Percentiles rank a stretch among this genome's conserved stretches.
phyloP scores from a whole-genome alignment of 2,113 vertebrate genomes.

The Odontesthes bonariensis region DNA sequence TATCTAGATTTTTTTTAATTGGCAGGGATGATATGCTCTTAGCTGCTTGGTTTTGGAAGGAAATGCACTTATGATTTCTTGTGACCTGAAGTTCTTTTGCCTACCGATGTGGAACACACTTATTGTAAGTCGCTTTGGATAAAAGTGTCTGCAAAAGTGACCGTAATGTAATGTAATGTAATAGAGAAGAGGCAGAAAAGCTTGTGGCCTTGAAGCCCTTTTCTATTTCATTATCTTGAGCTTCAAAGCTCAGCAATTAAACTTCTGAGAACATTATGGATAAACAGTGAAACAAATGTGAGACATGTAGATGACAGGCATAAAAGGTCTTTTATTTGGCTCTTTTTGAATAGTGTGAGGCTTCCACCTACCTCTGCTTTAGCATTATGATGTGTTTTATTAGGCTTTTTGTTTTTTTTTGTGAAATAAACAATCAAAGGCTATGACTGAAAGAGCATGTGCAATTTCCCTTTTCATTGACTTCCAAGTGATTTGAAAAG shows the following conservation, averaged over 20 bases:
- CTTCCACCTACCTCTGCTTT: conserved; percentile 14
- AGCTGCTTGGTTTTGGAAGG: too few relatives aligned
- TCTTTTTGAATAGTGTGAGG: conserved; percentile 37
- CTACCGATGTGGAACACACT: too few relatives aligned
- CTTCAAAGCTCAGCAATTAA: conserved; percentile 35
- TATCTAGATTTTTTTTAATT: neutral
- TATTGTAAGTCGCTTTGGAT: too few relatives aligned
- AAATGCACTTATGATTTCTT: too few relatives aligned
- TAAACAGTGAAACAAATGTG: conserved; percentile 17
- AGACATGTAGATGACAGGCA: conserved; percentile 27
- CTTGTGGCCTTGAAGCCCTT: neutral
- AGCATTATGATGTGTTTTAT: conserved; percentile 27
- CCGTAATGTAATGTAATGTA: too few relatives aligned
- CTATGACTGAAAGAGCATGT: conserved; percentile 30
- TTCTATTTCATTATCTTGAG: conserved; percentile 20
- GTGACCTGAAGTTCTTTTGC: too few relatives aligned
- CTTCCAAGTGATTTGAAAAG: neutral
- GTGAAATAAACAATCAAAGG: conserved; percentile 52
- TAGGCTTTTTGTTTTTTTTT: conserved; percentile 45
- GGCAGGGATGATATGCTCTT: too few relatives aligned
- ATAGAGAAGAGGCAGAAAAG: conserved; percentile 1
- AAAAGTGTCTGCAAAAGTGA: too few relatives aligned
- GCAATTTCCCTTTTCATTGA: neutral
- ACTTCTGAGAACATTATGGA: conserved; percentile 19
- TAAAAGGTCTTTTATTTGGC: conserved; percentile 42